These are phyloP conservation scores for Silurus asotus DNA, from an alignment of 2,113 vertebrate genomes.

Conservation along the genomic window DNA sequence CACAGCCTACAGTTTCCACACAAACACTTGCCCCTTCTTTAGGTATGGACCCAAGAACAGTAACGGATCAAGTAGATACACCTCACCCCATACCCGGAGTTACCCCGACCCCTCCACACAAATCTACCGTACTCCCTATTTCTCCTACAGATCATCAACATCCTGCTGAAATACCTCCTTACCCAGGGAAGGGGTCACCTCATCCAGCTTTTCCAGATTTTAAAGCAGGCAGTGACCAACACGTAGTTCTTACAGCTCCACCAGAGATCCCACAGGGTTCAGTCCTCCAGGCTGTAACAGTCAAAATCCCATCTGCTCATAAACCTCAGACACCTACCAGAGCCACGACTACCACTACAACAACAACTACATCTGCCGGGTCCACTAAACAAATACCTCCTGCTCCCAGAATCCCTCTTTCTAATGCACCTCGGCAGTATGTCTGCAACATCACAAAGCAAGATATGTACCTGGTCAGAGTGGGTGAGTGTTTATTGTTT, in stretches of 20 bases:
- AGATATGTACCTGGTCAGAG: conserved; percentile 76
- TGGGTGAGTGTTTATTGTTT: conserved; percentile 63
- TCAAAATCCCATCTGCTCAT: conserved; percentile 55
- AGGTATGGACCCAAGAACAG: conserved; percentile 34
- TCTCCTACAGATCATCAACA: conserved; percentile 36
- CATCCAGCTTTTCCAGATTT: conserved; percentile 21
- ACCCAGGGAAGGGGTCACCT: conserved; percentile 32
- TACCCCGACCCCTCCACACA: conserved; percentile 51
- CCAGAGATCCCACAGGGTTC: conserved; percentile 29
- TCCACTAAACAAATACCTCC: conserved; percentile 62
- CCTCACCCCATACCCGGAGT: conserved; percentile 29
- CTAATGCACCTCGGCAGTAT: conserved; percentile 64
- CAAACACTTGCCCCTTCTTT: conserved; percentile 47
- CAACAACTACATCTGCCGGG: conserved; percentile 43
- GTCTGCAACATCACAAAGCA: conserved; percentile 73
- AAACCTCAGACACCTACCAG: conserved; percentile 48
- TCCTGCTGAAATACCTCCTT: neutral
- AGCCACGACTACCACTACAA: conserved; percentile 54
- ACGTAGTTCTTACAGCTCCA: conserved; percentile 44
- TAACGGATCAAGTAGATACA: neutral
- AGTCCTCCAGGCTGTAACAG: conserved; percentile 53
- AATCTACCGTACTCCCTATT: conserved; percentile 19
- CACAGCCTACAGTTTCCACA: conserved; percentile 44
- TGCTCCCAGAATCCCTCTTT: conserved; percentile 62
- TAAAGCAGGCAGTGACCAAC: conserved; percentile 32